Percentiles rank a stretch among this genome's conserved stretches.
Evolutionary conservation across 1,140 invertebrate species (phyloP).

Genomic region (Araneus ventricosus): DNA sequence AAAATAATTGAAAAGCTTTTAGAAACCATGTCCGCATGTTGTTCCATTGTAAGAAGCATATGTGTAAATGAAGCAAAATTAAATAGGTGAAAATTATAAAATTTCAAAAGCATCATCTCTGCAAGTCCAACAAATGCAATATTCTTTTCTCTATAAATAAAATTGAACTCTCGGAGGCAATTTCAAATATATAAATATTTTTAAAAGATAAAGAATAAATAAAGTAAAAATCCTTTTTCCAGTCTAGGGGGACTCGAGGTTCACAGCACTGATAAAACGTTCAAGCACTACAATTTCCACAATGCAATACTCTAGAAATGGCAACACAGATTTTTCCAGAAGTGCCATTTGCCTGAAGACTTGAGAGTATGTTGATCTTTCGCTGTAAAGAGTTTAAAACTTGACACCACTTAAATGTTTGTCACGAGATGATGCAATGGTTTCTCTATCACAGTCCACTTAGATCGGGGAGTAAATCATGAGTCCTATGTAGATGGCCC

Average conservation of each 20-base stretch:
- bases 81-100: background rate
- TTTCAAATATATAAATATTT: background rate
- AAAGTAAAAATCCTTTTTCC: constrained; percentile 6
- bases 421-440: constrained; percentile 15
- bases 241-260: constrained; percentile 32
- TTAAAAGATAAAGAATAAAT: constrained; percentile 16
- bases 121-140: background rate
- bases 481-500: constrained; percentile 78
- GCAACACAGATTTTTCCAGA: background rate
- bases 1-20: background rate
- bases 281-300: constrained; percentile 21
- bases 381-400: constrained; percentile 26
- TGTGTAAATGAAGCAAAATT: background rate
- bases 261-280: constrained; percentile 44
- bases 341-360: background rate
- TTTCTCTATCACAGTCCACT: constrained; percentile 19
- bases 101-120: background rate
- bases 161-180: background rate
- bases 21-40: background rate
- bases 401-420: constrained; percentile 26
- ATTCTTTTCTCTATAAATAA: background rate
- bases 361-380: constrained; percentile 14
- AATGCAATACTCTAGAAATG: background rate
- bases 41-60: background rate
- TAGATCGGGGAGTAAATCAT: constrained; percentile 77